Conservation (phyloP, 2,797 vertebrate species). For the Morus bassanus region DNA sequence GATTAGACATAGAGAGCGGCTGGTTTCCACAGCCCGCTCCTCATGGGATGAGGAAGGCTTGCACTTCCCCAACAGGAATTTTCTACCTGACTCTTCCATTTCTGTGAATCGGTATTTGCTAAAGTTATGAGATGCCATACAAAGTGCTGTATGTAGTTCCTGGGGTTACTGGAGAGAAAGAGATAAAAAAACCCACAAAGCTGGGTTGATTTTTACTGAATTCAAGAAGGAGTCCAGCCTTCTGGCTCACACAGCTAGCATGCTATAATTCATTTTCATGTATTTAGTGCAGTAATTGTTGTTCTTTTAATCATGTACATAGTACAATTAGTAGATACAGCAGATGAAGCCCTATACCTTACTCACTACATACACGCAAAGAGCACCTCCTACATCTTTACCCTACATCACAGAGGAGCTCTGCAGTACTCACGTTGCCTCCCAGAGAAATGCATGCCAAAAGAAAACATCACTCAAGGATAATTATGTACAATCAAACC, state of each 20-base stretch:
- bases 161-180: not conserved
- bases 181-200: not conserved
- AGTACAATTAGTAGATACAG: not conserved
- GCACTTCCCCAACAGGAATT: not conserved
- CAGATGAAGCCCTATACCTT: not conserved
- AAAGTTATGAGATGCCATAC: not conserved
- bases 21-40: not conserved
- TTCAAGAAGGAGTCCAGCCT: not conserved
- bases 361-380: not conserved
- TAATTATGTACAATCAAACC: not conserved
- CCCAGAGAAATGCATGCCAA: not conserved
- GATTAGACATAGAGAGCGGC: constrained; percentile 8
- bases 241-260: not conserved
- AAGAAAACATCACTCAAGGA: not conserved
- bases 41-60: not conserved
- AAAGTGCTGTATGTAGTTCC: not conserved
- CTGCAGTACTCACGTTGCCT: not conserved
- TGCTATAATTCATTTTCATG: not conserved
- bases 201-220: not conserved
- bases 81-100: not conserved
- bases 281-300: not conserved
- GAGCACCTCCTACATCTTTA: not conserved
- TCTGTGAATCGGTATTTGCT: not conserved
- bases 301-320: not conserved
- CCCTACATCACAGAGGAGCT: not conserved